phyloP scores from a whole-genome alignment of 2,888 invertebrate species.

The Idaea biselata region DNA sequence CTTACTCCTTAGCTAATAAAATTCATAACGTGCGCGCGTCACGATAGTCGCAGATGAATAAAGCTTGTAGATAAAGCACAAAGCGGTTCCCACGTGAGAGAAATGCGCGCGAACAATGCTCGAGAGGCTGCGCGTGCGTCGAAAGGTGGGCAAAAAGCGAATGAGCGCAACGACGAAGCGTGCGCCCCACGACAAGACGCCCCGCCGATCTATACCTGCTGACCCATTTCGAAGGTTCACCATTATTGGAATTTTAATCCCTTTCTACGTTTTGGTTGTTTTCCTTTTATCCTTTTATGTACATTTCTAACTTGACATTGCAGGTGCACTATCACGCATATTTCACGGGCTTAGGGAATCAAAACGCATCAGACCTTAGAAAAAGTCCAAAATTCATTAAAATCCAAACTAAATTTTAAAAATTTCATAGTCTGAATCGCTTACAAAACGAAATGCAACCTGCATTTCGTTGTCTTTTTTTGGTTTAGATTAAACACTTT shows the following conservation, averaged over 20 bases:
- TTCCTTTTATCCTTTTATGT: conserved; percentile 4
- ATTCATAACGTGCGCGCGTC: conserved; percentile 55
- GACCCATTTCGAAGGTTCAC: conserved; percentile 64
- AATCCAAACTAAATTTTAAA: neutral
- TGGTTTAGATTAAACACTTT: neutral
- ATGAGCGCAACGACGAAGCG: conserved; percentile 57
- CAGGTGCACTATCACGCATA: neutral
- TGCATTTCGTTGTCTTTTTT: neutral
- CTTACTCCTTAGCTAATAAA: conserved; percentile 30
- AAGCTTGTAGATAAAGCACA: conserved; percentile 62
- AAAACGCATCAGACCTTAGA: neutral
- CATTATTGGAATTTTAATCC: conserved; percentile 40
- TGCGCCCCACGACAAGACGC: conserved; percentile 34
- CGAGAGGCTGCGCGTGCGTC: conserved; percentile 71
- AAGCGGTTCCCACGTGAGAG: conserved; percentile 75
- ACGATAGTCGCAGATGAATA: conserved; percentile 51
- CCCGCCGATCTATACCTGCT: conserved; percentile 60
- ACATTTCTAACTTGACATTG: neutral
- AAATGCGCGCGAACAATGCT: conserved; percentile 68
- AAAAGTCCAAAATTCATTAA: neutral
- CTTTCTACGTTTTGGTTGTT: conserved; percentile 15
- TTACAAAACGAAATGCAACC: neutral
- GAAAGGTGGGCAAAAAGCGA: conserved; percentile 80
- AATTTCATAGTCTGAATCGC: neutral
- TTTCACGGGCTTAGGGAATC: no score